Percentiles rank a stretch among this genome's conserved stretches.
Conservation (phyloP, 2,797 vertebrate species). For the Xenopus petersii region DNA sequence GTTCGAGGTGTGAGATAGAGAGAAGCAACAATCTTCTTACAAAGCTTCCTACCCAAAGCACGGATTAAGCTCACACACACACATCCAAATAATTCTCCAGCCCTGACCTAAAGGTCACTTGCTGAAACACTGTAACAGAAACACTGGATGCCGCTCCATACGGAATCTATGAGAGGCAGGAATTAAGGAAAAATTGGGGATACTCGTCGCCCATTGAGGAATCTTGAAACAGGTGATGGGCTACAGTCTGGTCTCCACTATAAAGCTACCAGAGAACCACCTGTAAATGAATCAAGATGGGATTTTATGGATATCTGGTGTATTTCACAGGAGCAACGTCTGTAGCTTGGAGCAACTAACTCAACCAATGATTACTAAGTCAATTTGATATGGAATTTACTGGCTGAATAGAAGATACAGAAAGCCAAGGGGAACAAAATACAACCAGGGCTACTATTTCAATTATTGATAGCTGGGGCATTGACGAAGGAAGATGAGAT, state of each 20-base stretch:
- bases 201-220: neutral
- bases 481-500: no score
- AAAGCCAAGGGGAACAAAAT: neutral
- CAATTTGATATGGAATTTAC: conserved; percentile 21
- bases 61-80: conserved; percentile 36
- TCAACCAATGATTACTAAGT: neutral
- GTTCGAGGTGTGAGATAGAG: conserved; percentile 34
- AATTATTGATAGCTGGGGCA: neutral
- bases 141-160: neutral
- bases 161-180: neutral
- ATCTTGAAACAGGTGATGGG: neutral
- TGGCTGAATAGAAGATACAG: neutral
- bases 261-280: neutral
- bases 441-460: neutral
- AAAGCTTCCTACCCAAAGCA: conserved; percentile 42
- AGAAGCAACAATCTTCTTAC: conserved; percentile 41
- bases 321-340: neutral
- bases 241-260: neutral
- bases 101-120: conserved; percentile 41
- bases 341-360: neutral
- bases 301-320: neutral
- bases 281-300: neutral
- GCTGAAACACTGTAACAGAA: conserved; percentile 9
- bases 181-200: conserved; percentile 1
- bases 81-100: conserved; percentile 32